Percentiles rank a stretch among this genome's conserved stretches.
Evolutionary conservation across 2,888 invertebrate genomes (phyloP).

Genomic region (Sicus ferrugineus): DNA sequence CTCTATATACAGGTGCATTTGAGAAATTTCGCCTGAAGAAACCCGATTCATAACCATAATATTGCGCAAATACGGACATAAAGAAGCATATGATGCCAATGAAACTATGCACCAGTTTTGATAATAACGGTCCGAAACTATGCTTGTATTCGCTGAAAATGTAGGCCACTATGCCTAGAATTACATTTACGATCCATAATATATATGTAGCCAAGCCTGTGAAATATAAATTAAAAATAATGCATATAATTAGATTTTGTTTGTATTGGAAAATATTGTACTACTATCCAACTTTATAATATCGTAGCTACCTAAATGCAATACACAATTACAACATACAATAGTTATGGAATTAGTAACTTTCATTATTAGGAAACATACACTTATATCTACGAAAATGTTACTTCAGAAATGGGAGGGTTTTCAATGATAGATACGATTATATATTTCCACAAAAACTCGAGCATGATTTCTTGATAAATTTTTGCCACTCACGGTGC

Average conservation of each 20-base stretch:
- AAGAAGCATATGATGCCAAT: conserved; percentile 51
- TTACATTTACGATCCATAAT: conserved; percentile 47
- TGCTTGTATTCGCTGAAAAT: conserved; percentile 5
- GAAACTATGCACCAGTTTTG: conserved; percentile 48
- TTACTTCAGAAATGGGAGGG: no score
- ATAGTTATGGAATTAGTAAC: no score
- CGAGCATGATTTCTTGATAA: no score
- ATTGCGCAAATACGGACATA: conserved; percentile 52
- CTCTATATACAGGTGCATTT: conserved; percentile 47
- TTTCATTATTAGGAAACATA: no score
- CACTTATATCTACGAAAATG: no score
- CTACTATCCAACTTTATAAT: no score
- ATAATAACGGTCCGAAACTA: conserved; percentile 33
- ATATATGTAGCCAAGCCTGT: conserved; percentile 54
- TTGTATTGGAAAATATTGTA: no score
- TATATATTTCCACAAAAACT: no score
- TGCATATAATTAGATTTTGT: background rate
- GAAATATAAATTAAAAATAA: background rate
- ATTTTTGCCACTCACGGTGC: no score
- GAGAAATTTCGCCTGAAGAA: conserved; percentile 56
- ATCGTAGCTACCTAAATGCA: no score
- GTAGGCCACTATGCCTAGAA: conserved; percentile 46
- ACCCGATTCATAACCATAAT: conserved; percentile 57
- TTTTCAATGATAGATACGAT: no score
- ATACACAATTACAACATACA: no score